These are phyloP conservation scores for Saccostrea cuccullata DNA, from an alignment of 1,140 invertebrate genomes.

Conservation along the genomic window DNA sequence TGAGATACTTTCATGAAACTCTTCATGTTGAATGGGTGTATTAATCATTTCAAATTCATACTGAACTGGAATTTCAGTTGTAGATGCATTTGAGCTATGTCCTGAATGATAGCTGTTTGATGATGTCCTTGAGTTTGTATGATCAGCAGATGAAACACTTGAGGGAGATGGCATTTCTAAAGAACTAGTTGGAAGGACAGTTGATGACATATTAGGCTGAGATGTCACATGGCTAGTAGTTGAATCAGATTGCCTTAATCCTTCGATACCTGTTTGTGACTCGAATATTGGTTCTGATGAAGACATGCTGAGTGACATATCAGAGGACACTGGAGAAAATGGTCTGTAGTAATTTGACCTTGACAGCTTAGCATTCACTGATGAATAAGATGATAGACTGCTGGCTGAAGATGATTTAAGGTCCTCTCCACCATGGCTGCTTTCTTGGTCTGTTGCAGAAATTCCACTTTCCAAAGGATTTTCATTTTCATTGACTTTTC, in stretches of 20 bases:
- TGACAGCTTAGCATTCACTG: neutral
- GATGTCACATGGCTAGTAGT: neutral
- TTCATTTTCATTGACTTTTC: too few relatives aligned
- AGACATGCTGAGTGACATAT: neutral
- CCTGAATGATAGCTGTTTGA: neutral
- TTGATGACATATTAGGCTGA: neutral
- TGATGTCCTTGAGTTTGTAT: neutral
- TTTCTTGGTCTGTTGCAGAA: neutral
- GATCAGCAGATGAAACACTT: neutral
- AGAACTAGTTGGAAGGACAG: neutral
- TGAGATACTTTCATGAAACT: neutral
- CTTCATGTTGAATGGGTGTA: neutral
- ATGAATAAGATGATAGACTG: neutral
- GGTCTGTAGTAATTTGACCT: constrained; percentile 10
- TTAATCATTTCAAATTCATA: neutral
- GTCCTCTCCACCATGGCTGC: neutral
- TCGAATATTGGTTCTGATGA: neutral
- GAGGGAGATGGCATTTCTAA: neutral
- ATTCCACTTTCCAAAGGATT: too few relatives aligned
- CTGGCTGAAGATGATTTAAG: neutral
- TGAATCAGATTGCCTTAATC: neutral
- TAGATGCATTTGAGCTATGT: neutral
- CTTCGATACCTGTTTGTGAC: too few relatives aligned
- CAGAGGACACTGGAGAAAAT: neutral
- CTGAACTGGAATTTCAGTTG: neutral